Percentiles rank a stretch among this genome's conserved stretches.
These are phyloP conservation scores for Amblyopsis hoosieri DNA, from an alignment of 2,797 vertebrate genomes.

Conservation along the genomic window DNA sequence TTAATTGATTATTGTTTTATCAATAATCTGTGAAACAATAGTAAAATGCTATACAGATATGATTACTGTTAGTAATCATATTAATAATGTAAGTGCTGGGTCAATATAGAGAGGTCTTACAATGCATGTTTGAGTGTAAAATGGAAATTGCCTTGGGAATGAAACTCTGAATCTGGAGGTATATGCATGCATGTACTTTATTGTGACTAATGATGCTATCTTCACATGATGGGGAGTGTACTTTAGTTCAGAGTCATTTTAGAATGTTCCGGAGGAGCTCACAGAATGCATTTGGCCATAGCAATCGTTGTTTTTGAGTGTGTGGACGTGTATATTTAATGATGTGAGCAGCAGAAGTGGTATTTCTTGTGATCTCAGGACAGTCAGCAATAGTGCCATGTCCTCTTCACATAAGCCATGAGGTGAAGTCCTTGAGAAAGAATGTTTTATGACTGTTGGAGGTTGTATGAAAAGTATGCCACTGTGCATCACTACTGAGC, in stretches of 20 bases:
- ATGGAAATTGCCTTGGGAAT: no score
- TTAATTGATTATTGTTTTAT: no score
- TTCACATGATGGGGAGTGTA: constrained; percentile 6
- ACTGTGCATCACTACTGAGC: constrained; percentile 20
- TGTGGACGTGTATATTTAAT: constrained; percentile 24
- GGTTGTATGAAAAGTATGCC: constrained; percentile 26
- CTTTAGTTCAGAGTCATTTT: constrained; percentile 6
- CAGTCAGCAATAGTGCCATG: constrained; percentile 24
- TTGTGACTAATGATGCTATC: not conserved
- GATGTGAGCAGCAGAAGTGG: constrained; percentile 26
- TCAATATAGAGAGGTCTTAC: no score
- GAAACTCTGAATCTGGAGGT: no score
- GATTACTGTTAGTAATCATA: no score
- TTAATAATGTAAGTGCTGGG: no score
- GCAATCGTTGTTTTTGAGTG: constrained; percentile 14
- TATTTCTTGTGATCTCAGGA: constrained; percentile 54
- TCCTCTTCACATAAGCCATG: not conserved
- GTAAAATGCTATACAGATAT: no score
- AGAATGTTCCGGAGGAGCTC: constrained; percentile 17
- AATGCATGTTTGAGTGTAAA: no score
- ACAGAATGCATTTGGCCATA: constrained; percentile 13
- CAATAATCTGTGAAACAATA: no score
- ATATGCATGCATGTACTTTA: no score
- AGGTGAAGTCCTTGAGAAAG: constrained; percentile 7
- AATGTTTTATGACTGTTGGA: constrained; percentile 30